A percentile compares a stretch with the other conserved stretches of the same genome.
Evolutionary conservation across 2,797 vertebrate genomes (phyloP).

Genomic region (Coracias cyanogaster): DNA sequence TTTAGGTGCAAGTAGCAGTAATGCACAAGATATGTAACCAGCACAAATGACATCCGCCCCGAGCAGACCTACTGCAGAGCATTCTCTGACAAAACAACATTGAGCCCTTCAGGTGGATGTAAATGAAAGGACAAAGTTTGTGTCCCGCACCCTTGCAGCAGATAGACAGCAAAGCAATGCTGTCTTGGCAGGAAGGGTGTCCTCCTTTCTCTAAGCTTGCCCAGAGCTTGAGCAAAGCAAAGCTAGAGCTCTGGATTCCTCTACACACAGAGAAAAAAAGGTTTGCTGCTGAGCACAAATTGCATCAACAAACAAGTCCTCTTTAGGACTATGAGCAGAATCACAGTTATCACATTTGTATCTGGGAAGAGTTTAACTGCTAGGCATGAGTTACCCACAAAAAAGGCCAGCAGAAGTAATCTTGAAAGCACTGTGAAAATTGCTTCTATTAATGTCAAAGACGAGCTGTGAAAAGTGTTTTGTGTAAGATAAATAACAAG

Average conservation of each 20-base stretch:
- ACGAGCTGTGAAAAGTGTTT: slow-evolving; percentile 44
- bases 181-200: not conserved
- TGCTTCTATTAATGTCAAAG: slow-evolving; percentile 45
- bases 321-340: not conserved
- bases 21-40: rapidly evolving
- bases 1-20: not conserved
- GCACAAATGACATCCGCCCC: not conserved
- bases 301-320: not conserved
- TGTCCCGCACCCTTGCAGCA: not conserved
- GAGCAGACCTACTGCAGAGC: not conserved
- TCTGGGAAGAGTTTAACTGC: not conserved
- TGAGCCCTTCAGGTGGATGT: not conserved
- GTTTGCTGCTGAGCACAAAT: not conserved
- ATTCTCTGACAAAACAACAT: not conserved
- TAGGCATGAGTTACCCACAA: not conserved
- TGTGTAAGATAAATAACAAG: slow-evolving; percentile 20
- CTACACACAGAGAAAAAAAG: not conserved
- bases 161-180: not conserved
- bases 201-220: not conserved
- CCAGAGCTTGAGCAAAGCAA: not conserved
- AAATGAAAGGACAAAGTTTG: not conserved
- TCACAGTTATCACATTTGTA: not conserved
- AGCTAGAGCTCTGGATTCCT: not conserved
- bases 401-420: not conserved
- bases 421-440: slow-evolving; percentile 16